Base-by-base conservation (phyloP, 2,888 invertebrate species). In the Ditula angustiorana region DNA sequence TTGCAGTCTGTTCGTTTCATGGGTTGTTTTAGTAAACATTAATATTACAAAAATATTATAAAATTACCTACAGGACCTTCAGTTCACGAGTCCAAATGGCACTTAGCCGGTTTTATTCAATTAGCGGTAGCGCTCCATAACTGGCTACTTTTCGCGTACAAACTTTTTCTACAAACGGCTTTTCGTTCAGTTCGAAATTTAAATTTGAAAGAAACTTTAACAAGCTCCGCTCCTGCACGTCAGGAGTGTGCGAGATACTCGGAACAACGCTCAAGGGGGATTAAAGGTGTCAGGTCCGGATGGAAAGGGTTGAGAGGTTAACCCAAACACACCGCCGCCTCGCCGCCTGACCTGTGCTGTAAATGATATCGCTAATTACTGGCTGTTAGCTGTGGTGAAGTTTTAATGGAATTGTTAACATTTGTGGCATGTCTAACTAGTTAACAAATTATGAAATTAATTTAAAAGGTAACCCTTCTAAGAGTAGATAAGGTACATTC, bases 231-330 rank as follows among this genome's bases (percentile, higher is more conserved):
- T n/a, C 49, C 5, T 30, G 41, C 49, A 49, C 26, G 49, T 49
- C 49, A 24, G 46, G n/a, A 47, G n/a, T 49, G 53, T 53, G 33
- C 21, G 52, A 53, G 35, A 23, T 30, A 35, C 33, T 23, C 35
- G 23, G 13, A 53, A 53, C n/a, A 53, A 23, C 53, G 35, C 52
- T 52, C n/a, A 30, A 50, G 23, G 33, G 41, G 53, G 35, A 53
- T 53, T 21, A 23, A 46, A 35, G 53, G 21, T 21, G 53, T 53
- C 33, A 35, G 53, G 53, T 13, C 28, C 19, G 35, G 33, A n/a
- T 23, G 23, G 35, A 35, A 21, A 23, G 35, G 35, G 35, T 21
- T 23, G 10, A 23, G 35, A 23, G 49, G 53, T 13, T 53, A 21
- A 13, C 53, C 41, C 53, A 23, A 53, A 53, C 53, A 21, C 11